Evolutionary conservation across 1,140 invertebrate species (phyloP), one percentile per base, ranked within the genome.

Genomic region (Periplaneta americana): DNA sequence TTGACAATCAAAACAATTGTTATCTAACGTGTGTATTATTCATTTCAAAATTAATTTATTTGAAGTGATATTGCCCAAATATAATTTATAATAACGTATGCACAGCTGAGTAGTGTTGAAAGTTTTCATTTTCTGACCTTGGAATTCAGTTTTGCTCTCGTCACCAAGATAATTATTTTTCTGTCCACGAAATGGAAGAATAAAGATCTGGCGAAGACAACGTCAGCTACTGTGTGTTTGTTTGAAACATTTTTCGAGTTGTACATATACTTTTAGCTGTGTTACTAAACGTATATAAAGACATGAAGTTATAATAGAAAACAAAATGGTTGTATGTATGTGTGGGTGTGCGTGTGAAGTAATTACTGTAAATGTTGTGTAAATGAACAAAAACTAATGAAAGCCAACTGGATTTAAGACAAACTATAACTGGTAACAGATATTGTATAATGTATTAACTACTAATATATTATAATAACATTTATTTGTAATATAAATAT

Each of bases 401-500:
- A 66, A 66, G 11, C 22, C 48, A 66, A n/a, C 48, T 28, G 48
- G 22, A 66, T 66, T 66, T 66, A 66, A 48, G 22, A 22, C 17
- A 28, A 78, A n/a, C 34, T 28, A 36, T 36, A 36, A 18, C 35
- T n/a, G 35, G 76, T 78, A 78, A 78, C 35, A 78, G 76, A 78
- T 78, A 34, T 39, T 78, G 76, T 78, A 78, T 39, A 39, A 36
- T 28, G 79, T 74, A 36, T 57, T n/a, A 66, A 74, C 34, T 34
- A 34, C 66, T 80, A 80, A 80, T 74, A 80, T 80, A 80, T 80
- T 48, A 80, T 36, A 77, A 77, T 13, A 34, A 77, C 75, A n/a
- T 66, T 80, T 80, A 80, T 80, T 80, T 80, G 79, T 80, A 80
- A 80, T 80, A 80, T 80, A 80, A 80, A 80, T 80, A 80, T 80